Conservation (phyloP, 2,797 vertebrate species). For the Hyperoplus immaculatus region DNA sequence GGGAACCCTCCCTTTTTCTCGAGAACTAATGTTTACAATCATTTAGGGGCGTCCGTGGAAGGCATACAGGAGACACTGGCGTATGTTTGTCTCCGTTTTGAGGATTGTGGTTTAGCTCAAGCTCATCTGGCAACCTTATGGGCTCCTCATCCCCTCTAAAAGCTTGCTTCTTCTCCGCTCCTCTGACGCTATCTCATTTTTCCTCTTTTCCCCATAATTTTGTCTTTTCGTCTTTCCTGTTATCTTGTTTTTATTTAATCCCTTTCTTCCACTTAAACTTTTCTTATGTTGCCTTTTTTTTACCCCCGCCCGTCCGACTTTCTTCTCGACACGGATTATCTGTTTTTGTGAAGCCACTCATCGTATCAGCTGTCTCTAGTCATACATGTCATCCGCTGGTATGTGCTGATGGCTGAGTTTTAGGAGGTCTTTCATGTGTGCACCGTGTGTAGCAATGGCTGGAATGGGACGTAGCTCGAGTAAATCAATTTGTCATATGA, state of each 20-base stretch:
- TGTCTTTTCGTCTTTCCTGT: constrained; percentile 21
- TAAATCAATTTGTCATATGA: constrained; percentile 88
- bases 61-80: constrained; percentile 81
- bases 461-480: constrained; percentile 78
- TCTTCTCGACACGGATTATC: constrained; percentile 39
- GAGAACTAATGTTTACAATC: constrained; percentile 86
- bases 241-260: constrained; percentile 29
- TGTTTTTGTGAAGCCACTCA: constrained; percentile 53
- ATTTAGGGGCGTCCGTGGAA: constrained; percentile 80
- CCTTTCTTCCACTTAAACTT: constrained; percentile 25
- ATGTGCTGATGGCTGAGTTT: constrained; percentile 83
- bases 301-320: constrained; percentile 6
- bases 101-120: constrained; percentile 82
- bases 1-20: constrained; percentile 71
- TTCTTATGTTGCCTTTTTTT: constrained; percentile 21
- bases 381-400: constrained; percentile 75
- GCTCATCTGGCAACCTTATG: constrained; percentile 87
- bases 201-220: constrained; percentile 2
- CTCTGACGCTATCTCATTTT: constrained; percentile 42
- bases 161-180: constrained; percentile 56
- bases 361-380: constrained; percentile 76
- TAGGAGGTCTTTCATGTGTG: constrained; percentile 80
- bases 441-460: constrained; percentile 80
- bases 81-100: constrained; percentile 81
- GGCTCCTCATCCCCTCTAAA: constrained; percentile 63